Percentiles rank a stretch among this genome's conserved stretches.
Evolutionary conservation across 1,140 invertebrate genomes (phyloP).

Genomic region (Melipona quadrifasciata): DNA sequence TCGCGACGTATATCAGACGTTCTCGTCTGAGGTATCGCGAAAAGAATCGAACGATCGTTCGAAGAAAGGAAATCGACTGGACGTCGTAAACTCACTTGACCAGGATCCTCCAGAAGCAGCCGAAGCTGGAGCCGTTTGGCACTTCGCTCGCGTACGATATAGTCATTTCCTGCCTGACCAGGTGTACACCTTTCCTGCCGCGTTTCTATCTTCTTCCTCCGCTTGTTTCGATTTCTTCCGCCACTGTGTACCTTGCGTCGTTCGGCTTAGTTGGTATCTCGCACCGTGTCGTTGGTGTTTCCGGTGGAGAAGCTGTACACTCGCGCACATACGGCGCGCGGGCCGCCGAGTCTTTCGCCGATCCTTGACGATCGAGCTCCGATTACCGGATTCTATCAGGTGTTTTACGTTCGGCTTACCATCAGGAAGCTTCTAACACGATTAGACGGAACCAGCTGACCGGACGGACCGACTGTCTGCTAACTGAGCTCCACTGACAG

Average conservation of each 20-base stretch:
- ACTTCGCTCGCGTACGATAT: constrained; percentile 94
- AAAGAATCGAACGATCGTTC: not conserved
- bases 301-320: constrained; percentile 60
- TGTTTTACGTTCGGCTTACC: constrained; percentile 46
- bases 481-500: constrained; percentile 77
- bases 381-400: constrained; percentile 48
- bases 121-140: constrained; percentile 94
- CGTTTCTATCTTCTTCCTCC: not conserved
- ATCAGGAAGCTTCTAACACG: constrained; percentile 42
- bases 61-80: not conserved
- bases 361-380: constrained; percentile 29
- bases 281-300: constrained; percentile 60
- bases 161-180: constrained; percentile 85
- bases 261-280: constrained; percentile 33
- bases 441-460: constrained; percentile 73
- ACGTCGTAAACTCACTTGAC: constrained; percentile 86
- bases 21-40: not conserved
- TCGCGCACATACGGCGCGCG: constrained; percentile 74
- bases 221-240: not conserved
- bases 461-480: constrained; percentile 76
- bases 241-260: not conserved
- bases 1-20: not conserved
- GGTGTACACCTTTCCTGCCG: constrained; percentile 52
- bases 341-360: constrained; percentile 55
- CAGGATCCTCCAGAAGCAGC: constrained; percentile 94